Percentiles rank a stretch among this genome's conserved stretches.
These are phyloP conservation scores for Salvelinus alpinus DNA, from an alignment of 2,113 vertebrate species.

Conservation along the genomic window DNA sequence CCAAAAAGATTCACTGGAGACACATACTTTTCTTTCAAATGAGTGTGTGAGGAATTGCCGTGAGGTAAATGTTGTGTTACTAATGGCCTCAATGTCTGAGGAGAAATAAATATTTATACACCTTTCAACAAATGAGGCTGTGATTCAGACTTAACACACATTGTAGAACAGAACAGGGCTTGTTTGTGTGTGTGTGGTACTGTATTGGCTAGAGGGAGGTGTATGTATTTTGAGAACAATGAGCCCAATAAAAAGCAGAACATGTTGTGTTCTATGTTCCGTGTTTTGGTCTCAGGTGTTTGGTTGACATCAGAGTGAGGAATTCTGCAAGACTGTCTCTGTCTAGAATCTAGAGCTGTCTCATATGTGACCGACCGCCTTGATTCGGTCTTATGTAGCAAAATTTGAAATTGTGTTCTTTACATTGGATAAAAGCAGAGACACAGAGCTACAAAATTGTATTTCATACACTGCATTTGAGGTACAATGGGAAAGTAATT, in stretches of 20 bases:
- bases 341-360: background rate
- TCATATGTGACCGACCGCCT: too few relatives aligned
- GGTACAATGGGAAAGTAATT: too few relatives aligned
- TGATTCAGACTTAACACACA: too few relatives aligned
- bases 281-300: constrained; percentile 4
- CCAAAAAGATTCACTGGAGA: background rate
- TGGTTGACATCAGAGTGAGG: background rate
- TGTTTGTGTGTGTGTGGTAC: constrained; percentile 13
- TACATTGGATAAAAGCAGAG: too few relatives aligned
- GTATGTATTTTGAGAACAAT: constrained; percentile 13
- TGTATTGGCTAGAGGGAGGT: constrained; percentile 24
- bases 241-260: constrained; percentile 25
- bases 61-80: background rate
- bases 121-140: too few relatives aligned
- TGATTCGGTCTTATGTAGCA: too few relatives aligned
- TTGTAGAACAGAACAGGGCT: too few relatives aligned
- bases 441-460: too few relatives aligned
- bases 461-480: too few relatives aligned
- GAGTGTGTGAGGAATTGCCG: background rate
- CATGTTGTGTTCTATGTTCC: constrained; percentile 19
- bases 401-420: too few relatives aligned
- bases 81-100: background rate
- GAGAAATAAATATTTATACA: background rate
- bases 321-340: background rate
- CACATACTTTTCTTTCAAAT: background rate